A percentile compares a stretch with the other conserved stretches of the same genome.
Conservation (phyloP, 2,888 invertebrate species). For the Aromia moschata region DNA sequence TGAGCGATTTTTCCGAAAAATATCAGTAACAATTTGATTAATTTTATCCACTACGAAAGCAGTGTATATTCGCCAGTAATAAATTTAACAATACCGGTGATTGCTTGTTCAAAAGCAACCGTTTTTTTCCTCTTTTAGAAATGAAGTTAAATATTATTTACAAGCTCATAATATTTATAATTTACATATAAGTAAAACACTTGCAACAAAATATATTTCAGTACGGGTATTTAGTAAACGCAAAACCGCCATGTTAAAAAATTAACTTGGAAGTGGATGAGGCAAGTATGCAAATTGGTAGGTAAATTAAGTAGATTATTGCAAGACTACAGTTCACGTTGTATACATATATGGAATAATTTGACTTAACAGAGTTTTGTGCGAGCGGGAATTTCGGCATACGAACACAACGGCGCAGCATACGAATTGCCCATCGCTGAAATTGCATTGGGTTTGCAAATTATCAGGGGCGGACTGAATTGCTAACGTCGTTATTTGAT, state of each 20-base stretch:
- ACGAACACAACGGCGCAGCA: slow-evolving; percentile 51
- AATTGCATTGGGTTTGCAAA: slow-evolving; percentile 40
- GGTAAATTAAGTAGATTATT: slow-evolving; percentile 47
- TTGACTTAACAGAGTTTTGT: slow-evolving; percentile 43
- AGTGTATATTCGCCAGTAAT: no score
- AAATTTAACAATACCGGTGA: no score
- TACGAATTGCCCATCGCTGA: slow-evolving; percentile 53
- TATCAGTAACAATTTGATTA: no score
- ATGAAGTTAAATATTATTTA: no score
- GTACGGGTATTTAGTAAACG: no score
- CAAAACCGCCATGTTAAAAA: slow-evolving; percentile 15
- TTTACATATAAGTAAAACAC: no score
- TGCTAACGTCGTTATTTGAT: not conserved
- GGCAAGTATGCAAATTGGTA: slow-evolving; percentile 47
- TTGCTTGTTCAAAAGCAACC: no score
- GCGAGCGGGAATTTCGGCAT: slow-evolving; percentile 50
- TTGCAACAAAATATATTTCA: no score
- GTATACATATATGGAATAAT: slow-evolving; percentile 42
- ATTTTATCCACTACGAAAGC: no score
- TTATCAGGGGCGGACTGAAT: slow-evolving; percentile 28
- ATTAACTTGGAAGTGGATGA: slow-evolving; percentile 35
- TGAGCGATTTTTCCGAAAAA: no score
- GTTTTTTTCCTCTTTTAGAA: no score
- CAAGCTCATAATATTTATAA: no score
- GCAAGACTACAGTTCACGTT: slow-evolving; percentile 44